Base-by-base conservation (phyloP, 1,140 invertebrate species). In the Scaptomyza graminum region DNA sequence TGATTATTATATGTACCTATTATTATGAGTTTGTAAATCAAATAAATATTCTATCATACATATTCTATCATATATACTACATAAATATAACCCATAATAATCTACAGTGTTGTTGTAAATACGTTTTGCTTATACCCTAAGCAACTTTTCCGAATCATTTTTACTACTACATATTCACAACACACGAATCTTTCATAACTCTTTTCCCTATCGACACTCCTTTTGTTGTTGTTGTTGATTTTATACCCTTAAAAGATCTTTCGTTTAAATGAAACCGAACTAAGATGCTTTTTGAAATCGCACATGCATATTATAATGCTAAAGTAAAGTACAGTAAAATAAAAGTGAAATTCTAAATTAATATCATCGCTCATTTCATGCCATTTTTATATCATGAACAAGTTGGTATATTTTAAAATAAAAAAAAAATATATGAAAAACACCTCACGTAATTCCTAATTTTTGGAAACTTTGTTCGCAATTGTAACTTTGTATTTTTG, bases 281-380 rank as follows among this genome's bases (percentile, higher is more conserved):
- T 90, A 87, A 91, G 90, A 91, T 91, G 90, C 90, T 91, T 91
- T 91, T 90, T 87, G 70, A 81, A 81, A 88, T 77, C 78, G 70
- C 76, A 84, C 88, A 73, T 62, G 67, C 78, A 66, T 68, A 67
- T 46, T 67, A 76, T 76, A 59, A 85, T 56, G 52, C 43, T 39
- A 60, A 47, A 62, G 41, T 59, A 52, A 66, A 72, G 59, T 76
- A 68, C 64, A 34, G 64, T 72, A 57, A 61, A 47, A 46, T 76
- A 66, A 75, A 52, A 51, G 50, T 15, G 18, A 50, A 70, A 44
- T 59, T 59, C 84, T 57, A 88, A 88, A 90, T 88, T 88, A 46
- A 77, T 57, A 47, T 88, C 85, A 88, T 90, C 82, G 79, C 83
- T 83, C 79, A 87, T 87, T 70, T 83, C 83, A 87, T 88, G 75